These are phyloP conservation scores for Brachyopa scutellaris DNA, from an alignment of 2,888 invertebrate species.

Conservation along the genomic window DNA sequence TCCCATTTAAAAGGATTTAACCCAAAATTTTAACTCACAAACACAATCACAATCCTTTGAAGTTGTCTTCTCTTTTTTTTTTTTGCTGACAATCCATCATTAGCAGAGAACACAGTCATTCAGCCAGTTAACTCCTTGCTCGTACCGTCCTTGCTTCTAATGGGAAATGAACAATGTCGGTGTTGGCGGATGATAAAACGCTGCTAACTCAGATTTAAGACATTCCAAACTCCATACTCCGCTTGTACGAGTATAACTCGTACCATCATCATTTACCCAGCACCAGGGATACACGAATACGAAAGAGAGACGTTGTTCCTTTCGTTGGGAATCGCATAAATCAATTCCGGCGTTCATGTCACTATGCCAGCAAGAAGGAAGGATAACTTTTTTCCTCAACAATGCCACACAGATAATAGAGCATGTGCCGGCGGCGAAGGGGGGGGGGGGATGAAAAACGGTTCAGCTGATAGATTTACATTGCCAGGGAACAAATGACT, in stretches of 20 bases:
- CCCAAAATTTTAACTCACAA: slow-evolving; percentile 37
- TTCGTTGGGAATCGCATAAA: slow-evolving; percentile 62
- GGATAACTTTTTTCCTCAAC: slow-evolving; percentile 12
- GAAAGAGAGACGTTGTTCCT: slow-evolving; percentile 49
- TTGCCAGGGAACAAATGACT: slow-evolving; percentile 53
- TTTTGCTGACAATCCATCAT: slow-evolving; percentile 66
- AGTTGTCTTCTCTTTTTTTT: neutral
- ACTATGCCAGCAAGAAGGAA: slow-evolving; percentile 48
- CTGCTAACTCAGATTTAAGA: slow-evolving; percentile 65
- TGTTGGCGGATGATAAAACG: slow-evolving; percentile 68
- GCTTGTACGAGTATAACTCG: neutral
- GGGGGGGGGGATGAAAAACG: slow-evolving; percentile 45
- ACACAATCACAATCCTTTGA: no score
- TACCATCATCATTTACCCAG: neutral
- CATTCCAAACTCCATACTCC: slow-evolving; percentile 41
- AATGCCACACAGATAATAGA: slow-evolving; percentile 24
- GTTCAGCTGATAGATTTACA: slow-evolving; percentile 59
- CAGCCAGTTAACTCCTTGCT: slow-evolving; percentile 65
- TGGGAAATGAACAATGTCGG: slow-evolving; percentile 64
- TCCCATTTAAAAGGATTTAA: slow-evolving; percentile 38
- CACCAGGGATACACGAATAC: neutral
- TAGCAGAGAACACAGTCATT: slow-evolving; percentile 67
- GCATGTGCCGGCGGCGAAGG: neutral
- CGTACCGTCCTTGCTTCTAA: slow-evolving; percentile 41
- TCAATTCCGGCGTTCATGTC: slow-evolving; percentile 69